These are phyloP conservation scores for Pangasius sanitwongsei DNA, from an alignment of 2,797 vertebrate genomes.

Conservation along the genomic window DNA sequence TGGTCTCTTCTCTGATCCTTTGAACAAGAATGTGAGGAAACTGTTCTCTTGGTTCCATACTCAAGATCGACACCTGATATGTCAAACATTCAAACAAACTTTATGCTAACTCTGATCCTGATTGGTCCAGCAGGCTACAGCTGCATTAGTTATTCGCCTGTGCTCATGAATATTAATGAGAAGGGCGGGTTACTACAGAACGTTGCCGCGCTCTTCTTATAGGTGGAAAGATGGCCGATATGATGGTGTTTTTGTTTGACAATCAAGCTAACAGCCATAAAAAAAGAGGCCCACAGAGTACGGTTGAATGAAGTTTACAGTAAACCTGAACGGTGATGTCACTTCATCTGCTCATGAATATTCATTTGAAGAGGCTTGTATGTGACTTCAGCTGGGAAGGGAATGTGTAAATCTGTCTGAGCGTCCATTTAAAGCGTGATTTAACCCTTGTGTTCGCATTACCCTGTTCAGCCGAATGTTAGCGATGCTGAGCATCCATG, in stretches of 20 bases:
- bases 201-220: neutral
- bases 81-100: neutral
- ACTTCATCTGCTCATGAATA: neutral
- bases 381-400: no score
- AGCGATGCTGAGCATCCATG: no score
- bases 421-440: no score
- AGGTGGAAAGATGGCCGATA: neutral
- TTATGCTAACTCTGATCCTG: neutral
- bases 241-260: neutral
- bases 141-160: slow-evolving; percentile 13
- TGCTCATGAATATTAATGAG: slow-evolving; percentile 56
- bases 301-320: no score
- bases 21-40: no score
- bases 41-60: neutral
- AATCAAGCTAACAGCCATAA: no score
- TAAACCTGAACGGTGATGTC: neutral
- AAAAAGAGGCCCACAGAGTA: no score
- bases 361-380: neutral
- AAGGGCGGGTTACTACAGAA: slow-evolving; percentile 30
- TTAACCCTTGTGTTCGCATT: no score
- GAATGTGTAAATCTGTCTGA: no score
- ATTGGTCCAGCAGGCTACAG: neutral
- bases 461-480: no score
- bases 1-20: no score
- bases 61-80: neutral